Percentiles rank a stretch among this genome's conserved stretches.
Conservation (phyloP, 2,113 vertebrate species). For the Pollimyrus isidori region DNA sequence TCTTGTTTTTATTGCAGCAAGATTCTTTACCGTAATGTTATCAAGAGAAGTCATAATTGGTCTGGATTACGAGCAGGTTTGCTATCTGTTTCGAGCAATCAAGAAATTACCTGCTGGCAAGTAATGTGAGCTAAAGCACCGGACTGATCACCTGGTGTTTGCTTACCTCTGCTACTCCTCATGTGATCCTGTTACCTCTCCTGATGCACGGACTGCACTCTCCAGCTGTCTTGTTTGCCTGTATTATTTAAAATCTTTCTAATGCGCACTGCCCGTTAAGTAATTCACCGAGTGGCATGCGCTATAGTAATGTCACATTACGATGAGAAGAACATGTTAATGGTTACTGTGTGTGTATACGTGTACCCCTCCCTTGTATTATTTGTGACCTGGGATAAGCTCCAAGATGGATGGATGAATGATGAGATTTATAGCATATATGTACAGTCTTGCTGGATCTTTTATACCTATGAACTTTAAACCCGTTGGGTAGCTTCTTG, state of each 20-base stretch:
- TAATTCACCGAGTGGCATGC: neutral
- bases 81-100: neutral
- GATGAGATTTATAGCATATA: neutral
- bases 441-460: neutral
- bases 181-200: neutral
- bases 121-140: neutral
- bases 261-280: neutral
- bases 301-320: neutral
- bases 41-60: neutral
- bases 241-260: neutral
- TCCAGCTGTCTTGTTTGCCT: neutral
- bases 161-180: neutral
- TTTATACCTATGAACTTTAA: neutral
- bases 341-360: too few species aligned
- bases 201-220: neutral
- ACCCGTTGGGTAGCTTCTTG: neutral
- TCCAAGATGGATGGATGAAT: neutral
- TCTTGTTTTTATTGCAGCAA: neutral
- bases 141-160: conserved; percentile 10
- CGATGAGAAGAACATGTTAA: neutral
- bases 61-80: neutral
- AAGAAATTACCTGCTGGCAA: neutral
- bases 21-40: neutral
- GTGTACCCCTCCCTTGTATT: neutral
- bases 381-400: neutral